Evolutionary conservation across 1,140 invertebrate genomes (phyloP).

Genomic region (Goniozus legneri): DNA sequence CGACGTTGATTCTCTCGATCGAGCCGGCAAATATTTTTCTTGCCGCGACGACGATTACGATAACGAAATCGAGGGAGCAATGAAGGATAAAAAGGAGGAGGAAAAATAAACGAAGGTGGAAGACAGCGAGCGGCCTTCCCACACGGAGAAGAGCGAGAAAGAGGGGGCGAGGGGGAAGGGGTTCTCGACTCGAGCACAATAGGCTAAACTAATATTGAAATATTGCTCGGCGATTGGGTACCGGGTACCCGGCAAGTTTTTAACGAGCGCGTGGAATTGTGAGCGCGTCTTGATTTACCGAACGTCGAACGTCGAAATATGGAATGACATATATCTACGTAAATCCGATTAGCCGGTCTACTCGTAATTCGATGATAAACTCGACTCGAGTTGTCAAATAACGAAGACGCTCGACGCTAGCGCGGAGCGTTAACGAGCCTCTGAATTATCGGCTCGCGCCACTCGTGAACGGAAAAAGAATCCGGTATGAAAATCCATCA

Average conservation of each 20-base stretch:
- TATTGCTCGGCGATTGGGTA: conserved; percentile 43
- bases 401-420: too few species aligned
- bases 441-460: too few species aligned
- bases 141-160: conserved; percentile 1
- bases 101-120: neutral
- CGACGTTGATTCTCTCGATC: too few species aligned
- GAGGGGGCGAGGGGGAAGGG: neutral
- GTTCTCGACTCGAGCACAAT: conserved; percentile 20
- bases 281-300: too few species aligned
- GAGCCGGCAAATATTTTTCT: conserved; percentile 24
- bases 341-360: too few species aligned
- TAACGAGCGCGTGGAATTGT: conserved; percentile 27
- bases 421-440: too few species aligned
- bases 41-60: conserved; percentile 4
- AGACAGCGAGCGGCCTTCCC: neutral
- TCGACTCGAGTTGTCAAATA: too few species aligned
- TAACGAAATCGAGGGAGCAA: neutral
- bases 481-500: too few species aligned
- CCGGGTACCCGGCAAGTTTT: conserved; percentile 25
- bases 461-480: too few species aligned
- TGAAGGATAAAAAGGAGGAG: conserved; percentile 5
- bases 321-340: too few species aligned
- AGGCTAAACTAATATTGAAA: conserved; percentile 51
- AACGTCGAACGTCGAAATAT: too few species aligned
- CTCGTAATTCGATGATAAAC: too few species aligned